Conservation (phyloP, 2,113 vertebrate species). For the Tachysurus vachellii region DNA sequence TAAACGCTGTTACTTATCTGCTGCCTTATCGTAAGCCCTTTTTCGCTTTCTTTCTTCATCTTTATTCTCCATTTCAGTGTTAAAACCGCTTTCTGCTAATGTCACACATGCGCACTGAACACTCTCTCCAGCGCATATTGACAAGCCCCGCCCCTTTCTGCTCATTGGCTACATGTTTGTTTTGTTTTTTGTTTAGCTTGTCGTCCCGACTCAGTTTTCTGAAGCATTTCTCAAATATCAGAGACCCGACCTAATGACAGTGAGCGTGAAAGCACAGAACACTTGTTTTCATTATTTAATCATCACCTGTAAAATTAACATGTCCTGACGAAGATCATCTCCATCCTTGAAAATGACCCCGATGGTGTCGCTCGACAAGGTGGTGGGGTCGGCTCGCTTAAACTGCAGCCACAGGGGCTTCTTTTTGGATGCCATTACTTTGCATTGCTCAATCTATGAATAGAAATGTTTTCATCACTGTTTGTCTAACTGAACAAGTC, state of each 20-base stretch:
- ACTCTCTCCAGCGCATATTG: too few relatives aligned
- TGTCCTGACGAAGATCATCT: slow-evolving; percentile 95
- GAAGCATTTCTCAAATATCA: too few relatives aligned
- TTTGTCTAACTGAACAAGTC: background rate
- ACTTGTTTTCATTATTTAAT: background rate
- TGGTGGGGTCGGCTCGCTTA: slow-evolving; percentile 88
- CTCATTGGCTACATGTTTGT: too few relatives aligned
- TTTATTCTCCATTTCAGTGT: too few relatives aligned
- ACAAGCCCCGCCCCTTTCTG: too few relatives aligned
- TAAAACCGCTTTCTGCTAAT: too few relatives aligned
- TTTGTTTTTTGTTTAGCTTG: too few relatives aligned
- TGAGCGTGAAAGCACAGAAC: background rate
- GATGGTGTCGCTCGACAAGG: slow-evolving; percentile 90
- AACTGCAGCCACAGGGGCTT: slow-evolving; percentile 98
- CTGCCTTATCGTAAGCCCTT: too few relatives aligned
- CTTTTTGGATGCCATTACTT: slow-evolving; percentile 99
- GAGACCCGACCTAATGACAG: background rate
- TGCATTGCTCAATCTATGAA: slow-evolving; percentile 93
- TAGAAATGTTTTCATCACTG: background rate
- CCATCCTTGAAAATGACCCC: slow-evolving; percentile 98
- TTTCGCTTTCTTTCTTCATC: too few relatives aligned
- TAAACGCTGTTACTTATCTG: too few relatives aligned
- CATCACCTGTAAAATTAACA: slow-evolving; percentile 95
- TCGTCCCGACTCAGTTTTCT: too few relatives aligned
- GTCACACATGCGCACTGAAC: too few relatives aligned